Percentiles rank a stretch among this genome's conserved stretches.
These are phyloP conservation scores for Proterorhinus semilunaris DNA, from an alignment of 2,113 vertebrate species.

Conservation along the genomic window DNA sequence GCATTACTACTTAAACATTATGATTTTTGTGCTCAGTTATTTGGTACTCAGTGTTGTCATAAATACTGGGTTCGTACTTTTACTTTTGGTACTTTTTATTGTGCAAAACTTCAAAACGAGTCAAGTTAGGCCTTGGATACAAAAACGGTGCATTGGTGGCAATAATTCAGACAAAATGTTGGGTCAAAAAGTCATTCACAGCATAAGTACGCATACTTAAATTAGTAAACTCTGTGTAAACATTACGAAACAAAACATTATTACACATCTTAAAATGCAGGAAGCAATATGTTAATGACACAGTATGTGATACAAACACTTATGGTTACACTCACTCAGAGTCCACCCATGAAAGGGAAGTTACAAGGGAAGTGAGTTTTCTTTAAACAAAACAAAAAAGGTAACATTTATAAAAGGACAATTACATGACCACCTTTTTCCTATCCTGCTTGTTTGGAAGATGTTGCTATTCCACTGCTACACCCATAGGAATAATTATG, in stretches of 20 bases:
- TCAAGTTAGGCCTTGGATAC: conserved; percentile 18
- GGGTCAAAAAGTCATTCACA: conserved; percentile 20
- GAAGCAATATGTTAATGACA: not conserved
- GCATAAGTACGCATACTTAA: not conserved
- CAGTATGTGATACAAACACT: too few relatives aligned
- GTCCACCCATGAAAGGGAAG: too few relatives aligned
- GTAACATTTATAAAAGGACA: too few relatives aligned
- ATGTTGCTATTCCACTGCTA: too few relatives aligned
- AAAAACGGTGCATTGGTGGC: conserved; percentile 13
- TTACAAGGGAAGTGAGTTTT: too few relatives aligned
- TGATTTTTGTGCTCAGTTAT: too few relatives aligned
- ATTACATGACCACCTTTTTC: too few relatives aligned
- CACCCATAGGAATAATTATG: too few relatives aligned
- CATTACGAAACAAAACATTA: not conserved
- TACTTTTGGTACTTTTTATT: conserved; percentile 40
- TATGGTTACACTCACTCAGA: too few relatives aligned
- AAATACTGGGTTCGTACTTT: conserved; percentile 6
- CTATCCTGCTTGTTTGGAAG: too few relatives aligned
- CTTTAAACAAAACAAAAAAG: too few relatives aligned
- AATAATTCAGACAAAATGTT: conserved; percentile 10
- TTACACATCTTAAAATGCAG: not conserved
- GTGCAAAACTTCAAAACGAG: conserved; percentile 24
- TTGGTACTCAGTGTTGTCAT: not conserved
- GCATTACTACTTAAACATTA: too few relatives aligned
- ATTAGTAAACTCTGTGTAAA: not conserved